Base-by-base conservation (phyloP, 2,888 invertebrate genomes). In the Muscina levida region DNA sequence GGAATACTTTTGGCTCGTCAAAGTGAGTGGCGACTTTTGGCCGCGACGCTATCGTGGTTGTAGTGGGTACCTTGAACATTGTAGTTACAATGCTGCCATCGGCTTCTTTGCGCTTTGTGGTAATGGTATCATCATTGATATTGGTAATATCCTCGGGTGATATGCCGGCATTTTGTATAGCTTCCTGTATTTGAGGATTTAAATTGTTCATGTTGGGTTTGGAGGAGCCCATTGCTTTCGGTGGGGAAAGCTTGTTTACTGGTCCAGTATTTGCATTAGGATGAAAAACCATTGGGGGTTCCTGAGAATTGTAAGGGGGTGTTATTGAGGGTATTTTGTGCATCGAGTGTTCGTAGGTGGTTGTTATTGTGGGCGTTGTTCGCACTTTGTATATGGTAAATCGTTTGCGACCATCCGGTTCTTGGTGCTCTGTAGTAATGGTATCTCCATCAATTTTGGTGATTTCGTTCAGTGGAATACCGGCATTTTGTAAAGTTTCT, bases 381-480 rank as follows among this genome's bases (percentile, higher is more conserved):
- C 74, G 78, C 0, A 87, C 68, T 0, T 81, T 82, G n/a, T 85
- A 82, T 6, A 56, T 83, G 5, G 87, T 87, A 11, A 57, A 83
- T 11, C 85, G 70, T 0, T 67, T 24, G 0, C 78, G 82, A 11
- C 87, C 87, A 31, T 86, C 86, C 15, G 87, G 86, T 73, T 83
- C 77, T 0, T 72, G 57, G 1, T 84, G 83, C 0, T 80, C 82
- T 5, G 84, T 84, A 0, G 83, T 80, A 4, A 87, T 68, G 3
- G 83, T 83, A 15, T 77, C 76, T 0, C 79, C 82, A n/a, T 75
- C 73, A 1, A 84, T 74, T 24, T 82, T 75, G 0, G 31, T 70
- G 6, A 86, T 73, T 13, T 87, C 86, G 19, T 82, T 77, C 2
- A 85, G 85, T 10, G 81, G 84, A 48, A 87, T 86, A 57, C 87